phyloP scores from a whole-genome alignment of 2,797 vertebrate genomes.

The Nyctalus aviator region DNA sequence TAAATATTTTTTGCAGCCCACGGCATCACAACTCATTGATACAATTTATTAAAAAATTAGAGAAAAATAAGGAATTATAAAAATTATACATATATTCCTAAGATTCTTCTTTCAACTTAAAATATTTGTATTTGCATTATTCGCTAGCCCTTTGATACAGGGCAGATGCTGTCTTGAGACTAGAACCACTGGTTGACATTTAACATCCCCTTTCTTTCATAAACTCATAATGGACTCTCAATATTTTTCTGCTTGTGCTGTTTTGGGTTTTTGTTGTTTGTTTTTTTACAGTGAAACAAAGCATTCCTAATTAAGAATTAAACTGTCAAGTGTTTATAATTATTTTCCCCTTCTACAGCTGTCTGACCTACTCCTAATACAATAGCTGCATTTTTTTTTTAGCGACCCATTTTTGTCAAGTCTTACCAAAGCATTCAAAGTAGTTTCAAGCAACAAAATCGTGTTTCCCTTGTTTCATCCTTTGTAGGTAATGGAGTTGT shows the following conservation, averaged over 20 bases:
- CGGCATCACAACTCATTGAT: constrained; percentile 12
- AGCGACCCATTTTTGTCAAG: background rate
- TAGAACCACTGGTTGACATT: background rate
- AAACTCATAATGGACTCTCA: background rate
- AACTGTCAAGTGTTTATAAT: background rate
- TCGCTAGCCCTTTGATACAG: background rate
- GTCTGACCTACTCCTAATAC: background rate
- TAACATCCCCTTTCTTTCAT: background rate
- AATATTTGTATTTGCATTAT: constrained; percentile 17
- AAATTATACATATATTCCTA: background rate
- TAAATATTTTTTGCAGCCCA: background rate
- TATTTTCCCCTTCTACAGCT: background rate
- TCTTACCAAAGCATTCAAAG: constrained; percentile 35
- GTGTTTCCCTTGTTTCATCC: background rate
- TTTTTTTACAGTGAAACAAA: background rate
- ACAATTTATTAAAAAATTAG: background rate
- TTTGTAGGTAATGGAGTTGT: background rate
- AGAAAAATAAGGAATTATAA: constrained; percentile 21
- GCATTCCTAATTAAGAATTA: background rate
- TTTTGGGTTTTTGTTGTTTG: constrained; percentile 17
- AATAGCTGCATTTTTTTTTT: background rate
- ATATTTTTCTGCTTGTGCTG: constrained; percentile 13
- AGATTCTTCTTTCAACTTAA: constrained; percentile 39
- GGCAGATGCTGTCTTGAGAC: background rate
- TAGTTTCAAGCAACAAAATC: constrained; percentile 21